phyloP scores from a whole-genome alignment of 2,888 invertebrate species.

The Cryptocephalus primarius region DNA sequence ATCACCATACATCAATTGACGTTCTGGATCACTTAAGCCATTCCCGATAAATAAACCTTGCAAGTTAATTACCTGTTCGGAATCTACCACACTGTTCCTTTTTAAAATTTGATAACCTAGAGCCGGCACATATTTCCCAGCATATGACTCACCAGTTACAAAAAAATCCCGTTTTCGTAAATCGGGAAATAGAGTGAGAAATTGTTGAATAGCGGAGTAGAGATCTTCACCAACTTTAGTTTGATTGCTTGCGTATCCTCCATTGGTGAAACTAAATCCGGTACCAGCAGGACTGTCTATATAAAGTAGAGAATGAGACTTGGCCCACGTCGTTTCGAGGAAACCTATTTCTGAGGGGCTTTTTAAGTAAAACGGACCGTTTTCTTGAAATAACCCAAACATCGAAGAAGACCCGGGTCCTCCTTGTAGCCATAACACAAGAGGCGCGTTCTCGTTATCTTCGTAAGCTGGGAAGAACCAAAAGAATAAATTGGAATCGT shows the following conservation, averaged over 20 bases:
- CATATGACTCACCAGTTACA: conserved; percentile 81
- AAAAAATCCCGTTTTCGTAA: conserved; percentile 62
- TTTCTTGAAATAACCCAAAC: conserved; percentile 67
- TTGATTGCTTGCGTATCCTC: conserved; percentile 67
- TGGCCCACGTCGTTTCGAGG: conserved; percentile 9
- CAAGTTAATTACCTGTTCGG: conserved; percentile 54
- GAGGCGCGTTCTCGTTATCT: conserved; percentile 45
- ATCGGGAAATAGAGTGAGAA: conserved; percentile 70
- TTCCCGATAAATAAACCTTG: conserved; percentile 61
- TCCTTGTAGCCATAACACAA: conserved; percentile 72
- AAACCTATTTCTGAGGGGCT: not conserved
- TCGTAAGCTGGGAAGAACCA: conserved; percentile 73
- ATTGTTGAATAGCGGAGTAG: conserved; percentile 62
- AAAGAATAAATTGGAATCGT: conserved; percentile 72
- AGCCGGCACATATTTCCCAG: conserved; percentile 67
- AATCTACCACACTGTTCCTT: conserved; percentile 37
- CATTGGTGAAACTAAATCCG: conserved; percentile 72
- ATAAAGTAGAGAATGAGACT: conserved; percentile 48
- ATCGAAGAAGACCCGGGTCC: conserved; percentile 70
- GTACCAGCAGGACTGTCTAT: conserved; percentile 88
- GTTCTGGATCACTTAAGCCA: conserved; percentile 36
- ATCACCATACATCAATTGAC: conserved; percentile 41
- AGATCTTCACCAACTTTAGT: conserved; percentile 67
- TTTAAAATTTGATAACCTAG: conserved; percentile 55
- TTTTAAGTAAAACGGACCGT: conserved; percentile 53